These are phyloP conservation scores for Marmota flaviventris DNA, from an alignment of 2,113 vertebrate genomes.

Conservation along the genomic window DNA sequence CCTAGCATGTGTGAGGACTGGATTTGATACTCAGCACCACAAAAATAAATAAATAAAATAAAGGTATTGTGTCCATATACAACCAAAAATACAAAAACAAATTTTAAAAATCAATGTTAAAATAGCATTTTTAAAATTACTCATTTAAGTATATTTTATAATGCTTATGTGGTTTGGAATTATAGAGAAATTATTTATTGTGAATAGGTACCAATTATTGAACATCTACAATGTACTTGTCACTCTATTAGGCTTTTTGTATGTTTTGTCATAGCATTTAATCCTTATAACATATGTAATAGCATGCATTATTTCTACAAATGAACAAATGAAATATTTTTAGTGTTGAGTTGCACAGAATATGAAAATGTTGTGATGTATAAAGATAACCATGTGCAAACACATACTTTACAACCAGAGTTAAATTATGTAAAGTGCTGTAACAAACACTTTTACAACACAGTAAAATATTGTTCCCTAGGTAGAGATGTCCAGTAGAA, in stretches of 20 bases:
- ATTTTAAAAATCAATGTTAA: background rate
- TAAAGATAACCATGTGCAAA: background rate
- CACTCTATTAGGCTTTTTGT: background rate
- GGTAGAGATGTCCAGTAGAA: background rate
- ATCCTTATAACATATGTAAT: background rate
- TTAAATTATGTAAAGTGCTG: background rate
- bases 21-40: too few relatives aligned
- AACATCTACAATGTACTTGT: background rate
- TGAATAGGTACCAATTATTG: background rate
- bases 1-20: too few relatives aligned
- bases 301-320: constrained; percentile 14
- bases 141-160: background rate
- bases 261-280: background rate
- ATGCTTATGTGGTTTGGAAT: background rate
- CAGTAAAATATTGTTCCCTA: background rate
- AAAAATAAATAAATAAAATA: too few relatives aligned
- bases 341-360: background rate
- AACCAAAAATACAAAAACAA: too few relatives aligned
- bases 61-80: too few relatives aligned
- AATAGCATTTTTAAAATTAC: constrained; percentile 41
- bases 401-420: background rate
- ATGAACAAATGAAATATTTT: background rate
- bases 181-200: constrained; percentile 11
- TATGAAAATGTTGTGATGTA: background rate
- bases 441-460: background rate